Percentiles rank a stretch among this genome's conserved stretches.
Evolutionary conservation across 2,888 invertebrate genomes (phyloP).

Genomic region (Ametastegia equiseti): DNA sequence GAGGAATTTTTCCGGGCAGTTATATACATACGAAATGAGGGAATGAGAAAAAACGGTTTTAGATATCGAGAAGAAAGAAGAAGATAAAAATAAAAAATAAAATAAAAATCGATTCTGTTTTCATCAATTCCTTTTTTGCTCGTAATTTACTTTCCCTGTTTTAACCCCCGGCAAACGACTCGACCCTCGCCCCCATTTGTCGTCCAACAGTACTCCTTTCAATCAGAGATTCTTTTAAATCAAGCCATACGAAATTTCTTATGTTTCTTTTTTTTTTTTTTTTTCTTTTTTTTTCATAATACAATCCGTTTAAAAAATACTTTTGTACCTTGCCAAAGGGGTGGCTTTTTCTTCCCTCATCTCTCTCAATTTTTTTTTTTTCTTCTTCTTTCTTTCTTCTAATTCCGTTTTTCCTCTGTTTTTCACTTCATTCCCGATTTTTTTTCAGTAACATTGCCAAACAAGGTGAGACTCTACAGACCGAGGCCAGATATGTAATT

Average conservation of each 20-base stretch:
- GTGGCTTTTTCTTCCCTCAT: not conserved
- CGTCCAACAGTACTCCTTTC: slow-evolving; percentile 1
- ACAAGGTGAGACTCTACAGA: too few species aligned
- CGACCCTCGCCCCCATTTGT: slow-evolving; percentile 48
- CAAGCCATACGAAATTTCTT: slow-evolving; percentile 23
- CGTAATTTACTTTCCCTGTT: slow-evolving; percentile 60
- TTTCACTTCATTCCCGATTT: too few species aligned
- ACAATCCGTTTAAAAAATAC: not conserved
- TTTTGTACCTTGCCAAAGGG: not conserved
- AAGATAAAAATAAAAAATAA: not conserved
- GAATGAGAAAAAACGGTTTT: not conserved
- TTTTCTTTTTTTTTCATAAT: too few species aligned
- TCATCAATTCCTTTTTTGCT: slow-evolving; percentile 57
- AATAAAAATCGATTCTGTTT: slow-evolving; percentile 56
- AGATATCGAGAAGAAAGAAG: not conserved
- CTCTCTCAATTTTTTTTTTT: too few species aligned
- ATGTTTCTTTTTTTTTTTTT: too few species aligned
- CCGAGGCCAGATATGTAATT: too few species aligned
- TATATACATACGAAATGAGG: too few species aligned
- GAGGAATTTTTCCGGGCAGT: too few species aligned
- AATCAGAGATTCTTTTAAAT: slow-evolving; percentile 35
- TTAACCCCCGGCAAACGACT: slow-evolving; percentile 59
- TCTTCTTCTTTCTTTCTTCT: not conserved
- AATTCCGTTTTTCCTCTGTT: too few species aligned
- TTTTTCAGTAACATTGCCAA: too few species aligned